Conservation (phyloP, 2,888 invertebrate genomes). For the Pollenia angustigena region DNA sequence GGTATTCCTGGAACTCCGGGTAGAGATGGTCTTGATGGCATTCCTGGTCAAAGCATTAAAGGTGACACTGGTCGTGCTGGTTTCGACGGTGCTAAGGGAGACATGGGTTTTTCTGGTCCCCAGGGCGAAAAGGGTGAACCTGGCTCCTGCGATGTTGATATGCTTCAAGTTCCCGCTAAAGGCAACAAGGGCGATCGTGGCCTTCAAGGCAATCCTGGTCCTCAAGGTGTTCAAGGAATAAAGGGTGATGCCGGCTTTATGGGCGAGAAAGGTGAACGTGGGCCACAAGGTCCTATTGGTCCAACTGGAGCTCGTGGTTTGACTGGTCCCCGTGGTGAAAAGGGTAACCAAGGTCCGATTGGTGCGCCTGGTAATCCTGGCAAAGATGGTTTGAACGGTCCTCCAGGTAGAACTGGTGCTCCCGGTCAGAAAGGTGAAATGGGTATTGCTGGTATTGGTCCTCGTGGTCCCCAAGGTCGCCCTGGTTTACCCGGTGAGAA, state of each 20-base stretch:
- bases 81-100: slow-evolving; percentile 85
- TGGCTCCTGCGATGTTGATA: slow-evolving; percentile 86
- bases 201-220: slow-evolving; percentile 86
- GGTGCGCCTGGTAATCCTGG: slow-evolving; percentile 92
- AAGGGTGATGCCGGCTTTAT: slow-evolving; percentile 86
- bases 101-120: slow-evolving; percentile 82
- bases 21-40: slow-evolving; percentile 88
- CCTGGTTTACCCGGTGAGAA: slow-evolving; percentile 84
- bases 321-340: slow-evolving; percentile 92
- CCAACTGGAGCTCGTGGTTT: slow-evolving; percentile 89
- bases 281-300: slow-evolving; percentile 87
- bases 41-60: slow-evolving; percentile 89
- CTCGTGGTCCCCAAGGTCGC: slow-evolving; percentile 86
- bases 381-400: slow-evolving; percentile 87
- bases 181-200: slow-evolving; percentile 89
- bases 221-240: slow-evolving; percentile 87
- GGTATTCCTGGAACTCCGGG: slow-evolving; percentile 89
- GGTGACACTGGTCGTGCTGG: slow-evolving; percentile 90
- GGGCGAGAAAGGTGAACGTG: slow-evolving; percentile 87
- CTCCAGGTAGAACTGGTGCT: slow-evolving; percentile 87
- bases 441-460: slow-evolving; percentile 87
- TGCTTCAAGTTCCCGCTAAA: slow-evolving; percentile 84
- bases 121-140: slow-evolving; percentile 87
- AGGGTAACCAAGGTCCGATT: slow-evolving; percentile 90
- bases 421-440: slow-evolving; percentile 89